Base-by-base conservation (phyloP, 2,888 invertebrate species). In the Eupithecia vulgata region DNA sequence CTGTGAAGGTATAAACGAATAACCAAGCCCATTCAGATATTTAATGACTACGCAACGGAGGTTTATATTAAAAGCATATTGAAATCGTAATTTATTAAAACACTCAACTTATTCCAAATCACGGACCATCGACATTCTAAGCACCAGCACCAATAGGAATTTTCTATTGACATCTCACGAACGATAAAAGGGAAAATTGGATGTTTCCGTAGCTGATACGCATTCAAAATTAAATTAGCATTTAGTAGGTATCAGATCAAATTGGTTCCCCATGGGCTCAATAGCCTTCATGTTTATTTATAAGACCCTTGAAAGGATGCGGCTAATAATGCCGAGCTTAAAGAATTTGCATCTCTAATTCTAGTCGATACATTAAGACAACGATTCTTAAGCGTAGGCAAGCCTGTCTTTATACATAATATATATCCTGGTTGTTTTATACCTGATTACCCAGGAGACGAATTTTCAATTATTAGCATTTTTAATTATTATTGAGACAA, bases 281-380 rank as follows among this genome's bases (percentile, higher is more conserved):
- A 88, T 87, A 81, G 84, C 80, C 81, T 85, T 91, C 90, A 92
- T 91, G 92, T 91, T 90, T 91, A 92, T 92, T 91, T 92, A 91
- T 89, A 83, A 90, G 90, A 85, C 89, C 88, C 88, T 88, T 85
- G 85, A 89, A 87, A 87, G 88, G 89, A 89, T 87, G 82, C 84
- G 84, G 79, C 82, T 85, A 88, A 89, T 88, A 87, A 88, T 89
- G 83, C 87, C 82, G 80, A 85, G 89, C 88, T 89, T 89, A 85
- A 86, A 85, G 88, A 86, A 90, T 91, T 90, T 87, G 85, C 90
- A 89, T 90, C 80, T 82, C 86, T 89, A 88, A 90, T 89, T 86
- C 81, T 70, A 71, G 77, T 65, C 79, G 80, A 85, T 83, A 78
- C 70, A 69, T 79, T 84, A 87, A 81, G 81, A 80, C 79, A 76